Conservation (phyloP, 2,113 vertebrate genomes). For the Monopterus albus region DNA sequence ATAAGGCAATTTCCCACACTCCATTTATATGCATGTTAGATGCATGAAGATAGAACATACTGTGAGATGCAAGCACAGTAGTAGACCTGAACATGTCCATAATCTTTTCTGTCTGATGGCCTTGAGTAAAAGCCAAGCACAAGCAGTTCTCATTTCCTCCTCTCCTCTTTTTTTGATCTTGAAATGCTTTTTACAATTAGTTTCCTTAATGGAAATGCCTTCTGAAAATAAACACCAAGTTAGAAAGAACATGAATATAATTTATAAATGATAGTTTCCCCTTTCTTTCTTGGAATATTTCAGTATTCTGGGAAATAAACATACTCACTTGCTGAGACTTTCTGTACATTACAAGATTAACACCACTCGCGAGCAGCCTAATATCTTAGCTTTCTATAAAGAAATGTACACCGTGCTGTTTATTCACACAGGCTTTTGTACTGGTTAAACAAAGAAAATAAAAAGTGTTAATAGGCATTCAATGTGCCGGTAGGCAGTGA, state of each 20-base stretch:
- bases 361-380: too few relatives aligned
- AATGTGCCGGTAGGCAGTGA: too few relatives aligned
- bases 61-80: not conserved
- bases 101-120: not conserved
- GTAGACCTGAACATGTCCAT: not conserved
- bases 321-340: too few relatives aligned
- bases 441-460: too few relatives aligned
- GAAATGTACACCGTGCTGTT: too few relatives aligned
- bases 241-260: too few relatives aligned
- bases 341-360: too few relatives aligned
- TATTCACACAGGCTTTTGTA: too few relatives aligned
- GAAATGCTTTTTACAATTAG: too few relatives aligned
- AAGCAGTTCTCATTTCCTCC: not conserved
- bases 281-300: not conserved
- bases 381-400: too few relatives aligned
- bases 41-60: not conserved
- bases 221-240: not conserved
- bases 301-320: not conserved
- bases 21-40: slow-evolving; percentile 37
- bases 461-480: too few relatives aligned
- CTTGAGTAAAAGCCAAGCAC: slow-evolving; percentile 1
- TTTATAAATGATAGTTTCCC: too few relatives aligned
- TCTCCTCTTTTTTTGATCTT: not conserved
- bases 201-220: not conserved
- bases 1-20: slow-evolving; percentile 33